Conservation (phyloP, 2,797 vertebrate species). For the Falco berigora region DNA sequence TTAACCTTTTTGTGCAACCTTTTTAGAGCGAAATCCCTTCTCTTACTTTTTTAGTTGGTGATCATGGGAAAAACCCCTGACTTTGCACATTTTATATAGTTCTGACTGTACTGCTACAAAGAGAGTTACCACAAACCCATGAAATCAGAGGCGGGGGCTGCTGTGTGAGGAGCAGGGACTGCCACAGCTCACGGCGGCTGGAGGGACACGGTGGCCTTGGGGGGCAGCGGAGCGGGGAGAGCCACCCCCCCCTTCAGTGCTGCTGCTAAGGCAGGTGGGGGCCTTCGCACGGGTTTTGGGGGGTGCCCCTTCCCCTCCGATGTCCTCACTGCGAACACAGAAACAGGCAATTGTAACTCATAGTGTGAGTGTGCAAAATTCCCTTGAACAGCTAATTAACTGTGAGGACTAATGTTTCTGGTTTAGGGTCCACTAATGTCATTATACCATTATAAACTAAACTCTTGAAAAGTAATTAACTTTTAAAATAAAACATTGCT, state of each 20-base stretch:
- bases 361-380: background rate
- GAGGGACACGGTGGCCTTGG: rapidly evolving
- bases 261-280: rapidly evolving
- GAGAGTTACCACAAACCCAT: background rate
- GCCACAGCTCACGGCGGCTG: rapidly evolving
- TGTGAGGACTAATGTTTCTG: slow-evolving; percentile 30
- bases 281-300: background rate
- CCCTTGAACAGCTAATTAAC: slow-evolving; percentile 36
- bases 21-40: background rate
- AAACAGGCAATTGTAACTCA: background rate
- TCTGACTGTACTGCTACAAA: rapidly evolving
- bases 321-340: background rate
- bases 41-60: background rate
- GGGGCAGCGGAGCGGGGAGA: background rate
- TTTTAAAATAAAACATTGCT: slow-evolving; percentile 44
- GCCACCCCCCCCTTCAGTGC: background rate
- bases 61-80: background rate
- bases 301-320: background rate
- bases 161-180: rapidly evolving
- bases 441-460: slow-evolving; percentile 50
- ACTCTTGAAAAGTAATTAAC: slow-evolving; percentile 49
- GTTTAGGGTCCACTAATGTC: slow-evolving; percentile 28
- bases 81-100: background rate
- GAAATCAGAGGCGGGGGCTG: background rate
- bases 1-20: slow-evolving; percentile 13